A percentile compares a stretch with the other conserved stretches of the same genome.
These are phyloP conservation scores for Euwallacea fornicatus DNA, from an alignment of 1,140 invertebrate genomes.

Conservation along the genomic window DNA sequence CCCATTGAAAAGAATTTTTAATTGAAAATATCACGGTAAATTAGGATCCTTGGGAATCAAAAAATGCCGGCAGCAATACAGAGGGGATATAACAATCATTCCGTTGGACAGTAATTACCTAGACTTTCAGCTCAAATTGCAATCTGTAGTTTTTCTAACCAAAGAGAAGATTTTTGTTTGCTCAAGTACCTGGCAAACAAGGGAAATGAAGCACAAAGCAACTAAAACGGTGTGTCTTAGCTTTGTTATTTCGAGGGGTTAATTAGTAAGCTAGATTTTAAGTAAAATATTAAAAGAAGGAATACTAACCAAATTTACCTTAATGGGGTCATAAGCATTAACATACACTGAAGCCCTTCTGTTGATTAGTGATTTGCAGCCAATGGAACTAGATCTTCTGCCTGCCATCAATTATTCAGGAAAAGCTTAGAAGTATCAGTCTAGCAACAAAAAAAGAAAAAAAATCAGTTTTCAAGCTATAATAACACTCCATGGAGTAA, in stretches of 20 bases:
- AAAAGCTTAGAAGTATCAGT: conserved; percentile 1
- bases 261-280: no score
- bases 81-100: not conserved
- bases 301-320: conserved; percentile 52
- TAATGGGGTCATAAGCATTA: conserved; percentile 57
- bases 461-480: no score
- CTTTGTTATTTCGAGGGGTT: no score
- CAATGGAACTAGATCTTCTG: conserved; percentile 60
- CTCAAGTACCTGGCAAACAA: conserved; percentile 6
- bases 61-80: not conserved
- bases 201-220: conserved; percentile 5
- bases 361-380: conserved; percentile 59
- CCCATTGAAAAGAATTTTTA: not conserved
- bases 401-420: conserved; percentile 54
- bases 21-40: not conserved
- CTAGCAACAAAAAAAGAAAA: not conserved
- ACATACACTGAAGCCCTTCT: conserved; percentile 58
- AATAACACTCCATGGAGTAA: no score
- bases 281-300: not conserved
- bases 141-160: conserved; percentile 1
- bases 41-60: not conserved
- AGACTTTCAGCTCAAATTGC: not conserved
- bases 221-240: not conserved
- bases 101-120: not conserved
- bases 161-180: conserved; percentile 8